phyloP scores from a whole-genome alignment of 2,888 invertebrate genomes.

The Anticlea derivata region DNA sequence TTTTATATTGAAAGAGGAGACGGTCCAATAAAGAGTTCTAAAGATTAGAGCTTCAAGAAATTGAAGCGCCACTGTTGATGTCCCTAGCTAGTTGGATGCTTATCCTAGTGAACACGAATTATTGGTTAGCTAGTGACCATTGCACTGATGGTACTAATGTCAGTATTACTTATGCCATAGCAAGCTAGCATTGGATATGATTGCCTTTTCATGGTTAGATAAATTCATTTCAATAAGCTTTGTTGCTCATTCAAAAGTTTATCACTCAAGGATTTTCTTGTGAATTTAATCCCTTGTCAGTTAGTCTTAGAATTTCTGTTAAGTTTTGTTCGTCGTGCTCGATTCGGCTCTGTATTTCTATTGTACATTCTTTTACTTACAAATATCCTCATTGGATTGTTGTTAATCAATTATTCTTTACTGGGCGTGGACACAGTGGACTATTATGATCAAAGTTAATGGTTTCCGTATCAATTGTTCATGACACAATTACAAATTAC shows the following conservation, averaged over 20 bases:
- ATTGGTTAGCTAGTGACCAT: too few species aligned
- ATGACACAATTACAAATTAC: constrained; percentile 7
- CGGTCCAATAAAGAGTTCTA: too few species aligned
- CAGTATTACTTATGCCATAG: too few species aligned
- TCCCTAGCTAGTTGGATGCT: too few species aligned
- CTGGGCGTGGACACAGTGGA: background rate
- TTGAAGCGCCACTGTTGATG: too few species aligned
- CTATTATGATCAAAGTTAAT: constrained; percentile 12
- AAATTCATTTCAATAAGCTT: background rate
- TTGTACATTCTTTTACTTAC: too few species aligned
- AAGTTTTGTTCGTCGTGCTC: background rate
- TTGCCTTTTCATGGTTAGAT: background rate
- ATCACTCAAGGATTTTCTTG: background rate
- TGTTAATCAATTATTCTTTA: background rate
- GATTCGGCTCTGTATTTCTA: too few species aligned
- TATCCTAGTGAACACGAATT: too few species aligned
- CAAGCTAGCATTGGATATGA: background rate
- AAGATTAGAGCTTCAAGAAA: too few species aligned
- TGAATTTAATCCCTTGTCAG: background rate
- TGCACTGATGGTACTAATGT: too few species aligned
- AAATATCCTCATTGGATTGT: too few species aligned
- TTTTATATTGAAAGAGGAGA: too few species aligned
- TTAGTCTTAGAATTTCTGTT: background rate
- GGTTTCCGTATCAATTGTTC: constrained; percentile 16
- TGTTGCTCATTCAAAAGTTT: background rate